These are phyloP conservation scores for Pogona vitticeps DNA, from an alignment of 2,113 vertebrate genomes.

Conservation along the genomic window DNA sequence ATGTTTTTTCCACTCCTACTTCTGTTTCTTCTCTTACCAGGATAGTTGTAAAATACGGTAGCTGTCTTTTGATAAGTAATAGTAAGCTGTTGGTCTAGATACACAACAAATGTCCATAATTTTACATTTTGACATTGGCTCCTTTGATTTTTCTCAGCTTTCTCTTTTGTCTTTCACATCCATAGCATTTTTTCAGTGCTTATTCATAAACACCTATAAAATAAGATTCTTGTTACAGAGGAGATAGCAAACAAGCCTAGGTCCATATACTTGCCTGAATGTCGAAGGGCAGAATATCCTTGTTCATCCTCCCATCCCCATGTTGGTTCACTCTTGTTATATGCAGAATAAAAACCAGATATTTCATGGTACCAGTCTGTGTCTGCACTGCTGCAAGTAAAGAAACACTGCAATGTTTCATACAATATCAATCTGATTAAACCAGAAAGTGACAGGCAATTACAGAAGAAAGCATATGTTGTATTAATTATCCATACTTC, in stretches of 20 bases:
- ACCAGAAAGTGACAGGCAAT: not conserved
- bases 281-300: conserved; percentile 93
- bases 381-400: conserved; percentile 75
- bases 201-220: not conserved
- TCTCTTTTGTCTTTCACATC: not conserved
- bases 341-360: conserved; percentile 65
- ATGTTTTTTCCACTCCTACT: no score
- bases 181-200: not conserved
- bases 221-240: not conserved
- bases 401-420: conserved; percentile 11
- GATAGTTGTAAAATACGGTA: no score
- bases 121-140: not conserved
- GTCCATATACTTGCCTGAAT: conserved; percentile 82
- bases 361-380: conserved; percentile 79
- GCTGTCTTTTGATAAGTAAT: no score
- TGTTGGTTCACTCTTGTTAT: conserved; percentile 79
- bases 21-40: no score
- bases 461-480: not conserved
- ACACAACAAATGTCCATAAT: no score
- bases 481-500: not conserved
- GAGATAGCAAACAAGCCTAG: accelerated
- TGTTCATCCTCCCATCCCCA: conserved; percentile 89
- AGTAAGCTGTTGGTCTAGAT: no score
- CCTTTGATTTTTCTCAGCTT: not conserved
- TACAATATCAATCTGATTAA: not conserved